Base-by-base conservation (phyloP, 2,888 invertebrate genomes). In the Anagyrus pseudococci region DNA sequence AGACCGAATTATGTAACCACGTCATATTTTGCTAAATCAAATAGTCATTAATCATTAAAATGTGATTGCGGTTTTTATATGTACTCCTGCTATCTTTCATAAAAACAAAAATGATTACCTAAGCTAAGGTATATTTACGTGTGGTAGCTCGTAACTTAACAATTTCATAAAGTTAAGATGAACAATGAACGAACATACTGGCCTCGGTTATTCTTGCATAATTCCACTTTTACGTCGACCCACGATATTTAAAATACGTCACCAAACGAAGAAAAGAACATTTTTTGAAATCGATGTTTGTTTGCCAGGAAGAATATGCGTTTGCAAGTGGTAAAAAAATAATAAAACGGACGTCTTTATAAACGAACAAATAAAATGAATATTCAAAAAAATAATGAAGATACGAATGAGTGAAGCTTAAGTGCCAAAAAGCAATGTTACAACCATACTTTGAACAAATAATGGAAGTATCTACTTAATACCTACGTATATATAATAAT, bases 391-490 rank as follows among this genome's bases (percentile, higher is more conserved):
- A 4, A 25, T n/a, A 40, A 43, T 17, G n/a, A 44, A 53, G 37
- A 37, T 37, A 57, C 26, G 46, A 46, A 55, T 40, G 56, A 61
- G 55, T 61, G 58, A 64, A 67, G 61, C 54, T 64, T 64, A 66
- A 67, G 67, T 64, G 67, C 64, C 67, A 67, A 67, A 61, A 57
- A 54, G 57, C 57, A 50, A 61, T 50, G 19, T 55, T 61, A 56
- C 54, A 64, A 64, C 52, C 55, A 57, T 57, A 64, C 53, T 55
- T 67, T 62, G 54, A 67, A 55, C 67, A 67, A 67, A 67, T 61
- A 64, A 67, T 67, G 64, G 63, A 67, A 67, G 64, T 67, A 67
- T 64, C 52, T 67, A 64, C 58, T 61, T 64, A 64, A 64, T 61
- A 61, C 49, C 54, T 55, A 67, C 47, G 49, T 64, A 64, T 56